Evolutionary conservation across 1,140 invertebrate genomes (phyloP).

Genomic region (Zophobas morio): DNA sequence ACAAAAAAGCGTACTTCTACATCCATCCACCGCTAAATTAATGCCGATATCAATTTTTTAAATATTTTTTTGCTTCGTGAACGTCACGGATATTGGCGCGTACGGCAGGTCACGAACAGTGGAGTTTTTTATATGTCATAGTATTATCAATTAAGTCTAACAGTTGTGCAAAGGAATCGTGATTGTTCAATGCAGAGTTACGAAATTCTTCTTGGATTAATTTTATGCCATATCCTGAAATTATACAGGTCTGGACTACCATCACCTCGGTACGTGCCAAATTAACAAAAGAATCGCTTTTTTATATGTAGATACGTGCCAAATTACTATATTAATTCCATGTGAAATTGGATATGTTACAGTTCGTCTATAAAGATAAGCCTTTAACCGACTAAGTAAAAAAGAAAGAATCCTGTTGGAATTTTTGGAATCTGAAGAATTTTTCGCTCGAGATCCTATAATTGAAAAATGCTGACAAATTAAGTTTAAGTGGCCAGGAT

Average conservation of each 20-base stretch:
- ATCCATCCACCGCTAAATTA: too few relatives aligned
- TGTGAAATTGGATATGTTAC: constrained; percentile 12
- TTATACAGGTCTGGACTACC: constrained; percentile 26
- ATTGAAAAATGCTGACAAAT: constrained; percentile 21
- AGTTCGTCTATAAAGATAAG: constrained; percentile 1
- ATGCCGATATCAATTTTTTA: not conserved
- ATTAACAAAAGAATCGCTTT: constrained; percentile 40
- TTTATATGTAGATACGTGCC: constrained; percentile 14
- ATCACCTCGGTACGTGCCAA: constrained; percentile 39
- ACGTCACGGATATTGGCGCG: constrained; percentile 23
- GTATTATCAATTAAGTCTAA: constrained; percentile 50
- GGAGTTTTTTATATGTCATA: constrained; percentile 43
- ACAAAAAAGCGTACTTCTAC: not conserved
- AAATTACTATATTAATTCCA: constrained; percentile 20
- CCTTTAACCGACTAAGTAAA: not conserved
- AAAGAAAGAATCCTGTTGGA: not conserved
- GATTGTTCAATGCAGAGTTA: constrained; percentile 45
- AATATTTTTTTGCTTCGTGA: not conserved
- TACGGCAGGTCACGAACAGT: constrained; percentile 34
- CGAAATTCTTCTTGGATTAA: constrained; percentile 46
- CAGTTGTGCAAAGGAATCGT: constrained; percentile 47
- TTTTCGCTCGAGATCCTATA: not conserved
- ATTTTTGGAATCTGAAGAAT: not conserved
- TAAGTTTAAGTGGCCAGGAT: not conserved
- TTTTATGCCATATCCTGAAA: constrained; percentile 44